Percentiles rank a stretch among this genome's conserved stretches.
Conservation (phyloP, 1,140 invertebrate species). For the Marisa cornuarietis region DNA sequence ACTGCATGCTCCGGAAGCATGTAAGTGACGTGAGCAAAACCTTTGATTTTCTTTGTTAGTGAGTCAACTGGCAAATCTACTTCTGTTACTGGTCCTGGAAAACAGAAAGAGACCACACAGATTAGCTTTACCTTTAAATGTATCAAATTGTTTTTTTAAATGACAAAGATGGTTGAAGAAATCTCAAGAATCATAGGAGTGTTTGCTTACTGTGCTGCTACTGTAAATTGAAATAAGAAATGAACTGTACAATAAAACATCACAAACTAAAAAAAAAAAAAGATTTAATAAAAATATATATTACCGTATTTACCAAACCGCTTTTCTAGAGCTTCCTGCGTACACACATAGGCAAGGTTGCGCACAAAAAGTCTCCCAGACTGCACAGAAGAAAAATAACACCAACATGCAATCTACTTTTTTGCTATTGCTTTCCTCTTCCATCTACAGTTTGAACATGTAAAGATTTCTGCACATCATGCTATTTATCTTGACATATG, state of each 20-base stretch:
- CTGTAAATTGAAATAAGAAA: neutral
- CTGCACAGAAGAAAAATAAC: conserved; percentile 41
- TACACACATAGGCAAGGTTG: conserved; percentile 90
- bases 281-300: conserved; percentile 21
- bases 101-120: neutral
- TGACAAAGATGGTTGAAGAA: conserved; percentile 3
- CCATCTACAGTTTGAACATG: no score
- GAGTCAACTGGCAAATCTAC: conserved; percentile 90
- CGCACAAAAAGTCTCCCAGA: conserved; percentile 92
- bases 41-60: conserved; percentile 85
- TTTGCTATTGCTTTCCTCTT: no score
- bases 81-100: conserved; percentile 84
- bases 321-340: conserved; percentile 85
- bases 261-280: no score
- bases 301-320: conserved; percentile 90
- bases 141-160: neutral
- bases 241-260: no score
- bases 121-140: neutral
- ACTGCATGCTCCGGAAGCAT: conserved; percentile 96
- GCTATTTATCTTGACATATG: no score
- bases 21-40: conserved; percentile 93
- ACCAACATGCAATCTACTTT: no score
- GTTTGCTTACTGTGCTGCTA: conserved; percentile 8
- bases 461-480: no score
- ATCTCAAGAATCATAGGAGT: neutral